Base-by-base conservation (phyloP, 2,113 vertebrate genomes). In the Toxotes chatareus region DNA sequence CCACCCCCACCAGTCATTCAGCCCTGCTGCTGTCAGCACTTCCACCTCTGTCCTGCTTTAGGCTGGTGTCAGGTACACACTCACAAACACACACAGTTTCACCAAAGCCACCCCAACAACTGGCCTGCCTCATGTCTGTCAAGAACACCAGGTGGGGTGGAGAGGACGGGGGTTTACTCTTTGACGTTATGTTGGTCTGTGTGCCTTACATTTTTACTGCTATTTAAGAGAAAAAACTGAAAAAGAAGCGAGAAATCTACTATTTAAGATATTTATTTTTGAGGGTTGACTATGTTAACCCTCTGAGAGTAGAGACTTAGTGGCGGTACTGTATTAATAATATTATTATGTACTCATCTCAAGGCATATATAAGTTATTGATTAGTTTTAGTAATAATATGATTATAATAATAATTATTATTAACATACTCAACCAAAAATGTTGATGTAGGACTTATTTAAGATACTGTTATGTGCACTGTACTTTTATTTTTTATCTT, bases 291-390 rank as follows among this genome's bases (percentile, higher is more conserved):
- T 94, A 96, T 96, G 96, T 97, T 97, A 96, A 91, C 95, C 89
- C 97, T 97, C 97, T 97, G 94, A 97, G 96, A 95, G 95, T 96
- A 96, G 95, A 88, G 85, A 97, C 96, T 97, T 98, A 96, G 97
- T 96, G 96, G 96, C 95, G 95, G 97, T 97, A 98, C 96, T 99
- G 97, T 98, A 98, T 97, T 96, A 94, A 91, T 96, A 97, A 92
- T 96, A 98, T 97, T 63, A 93, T 92, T 95, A 97, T 99, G 97
- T 99, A 97, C 97, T 99, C 98, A 99, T 99, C 98, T 99, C 98
- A 99, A 97, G 97, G 96, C 96, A 97, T 95, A 94, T 92, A 94
- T 98, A 99, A 99, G 96, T 99, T 99, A 99, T 99, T 98, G 95
- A 97, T 95, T 97, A 98, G 97, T 93, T 96, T 92, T 94, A 94